Percentiles rank a stretch among this genome's conserved stretches.
These are phyloP conservation scores for Allygus modestus DNA, from an alignment of 2,888 invertebrate species.

Conservation along the genomic window DNA sequence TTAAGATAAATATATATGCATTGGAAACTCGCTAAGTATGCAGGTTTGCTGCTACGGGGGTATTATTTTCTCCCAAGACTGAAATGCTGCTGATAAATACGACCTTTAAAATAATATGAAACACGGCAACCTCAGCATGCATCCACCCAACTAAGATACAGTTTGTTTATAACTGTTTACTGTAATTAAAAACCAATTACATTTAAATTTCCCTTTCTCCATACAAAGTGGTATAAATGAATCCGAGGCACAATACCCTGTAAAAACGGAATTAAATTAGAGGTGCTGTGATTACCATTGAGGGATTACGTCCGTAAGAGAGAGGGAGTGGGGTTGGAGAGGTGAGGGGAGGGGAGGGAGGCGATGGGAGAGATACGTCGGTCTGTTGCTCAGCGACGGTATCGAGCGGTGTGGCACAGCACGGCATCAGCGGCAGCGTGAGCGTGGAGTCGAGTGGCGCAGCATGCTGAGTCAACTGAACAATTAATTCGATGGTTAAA, in stretches of 20 bases:
- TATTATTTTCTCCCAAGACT: too few species aligned
- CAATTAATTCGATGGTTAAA: too few species aligned
- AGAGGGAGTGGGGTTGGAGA: neutral
- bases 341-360: neutral
- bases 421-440: neutral
- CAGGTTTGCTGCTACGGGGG: too few species aligned
- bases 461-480: neutral
- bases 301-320: neutral
- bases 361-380: neutral
- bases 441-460: neutral
- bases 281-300: conserved; percentile 4
- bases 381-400: conserved; percentile 18
- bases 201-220: neutral
- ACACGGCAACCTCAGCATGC: too few species aligned
- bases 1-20: too few species aligned
- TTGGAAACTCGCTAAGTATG: too few species aligned
- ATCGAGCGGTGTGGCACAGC: neutral
- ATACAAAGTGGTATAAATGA: neutral
- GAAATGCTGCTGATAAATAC: too few species aligned
- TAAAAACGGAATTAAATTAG: conserved; percentile 17
- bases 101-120: too few species aligned
- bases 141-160: too few species aligned
- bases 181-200: too few species aligned
- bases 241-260: neutral
- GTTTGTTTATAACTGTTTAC: too few species aligned